Percentiles rank a stretch among this genome's conserved stretches.
These are phyloP conservation scores for Scaeva pyrastri DNA, from an alignment of 2,888 invertebrate species.

Conservation along the genomic window DNA sequence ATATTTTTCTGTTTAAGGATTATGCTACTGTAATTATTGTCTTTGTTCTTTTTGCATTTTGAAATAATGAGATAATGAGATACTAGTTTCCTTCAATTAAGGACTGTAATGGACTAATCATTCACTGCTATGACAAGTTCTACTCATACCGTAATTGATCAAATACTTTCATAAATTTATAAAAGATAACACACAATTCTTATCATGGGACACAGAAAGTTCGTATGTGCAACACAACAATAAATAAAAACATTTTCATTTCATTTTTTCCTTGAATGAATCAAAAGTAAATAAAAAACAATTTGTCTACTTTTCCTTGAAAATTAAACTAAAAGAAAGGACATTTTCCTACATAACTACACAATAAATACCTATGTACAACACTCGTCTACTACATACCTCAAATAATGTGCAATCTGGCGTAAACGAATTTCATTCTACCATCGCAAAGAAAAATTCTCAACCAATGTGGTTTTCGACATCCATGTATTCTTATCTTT, in stretches of 20 bases:
- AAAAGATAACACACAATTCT: too few relatives aligned
- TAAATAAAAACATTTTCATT: background rate
- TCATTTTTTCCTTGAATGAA: background rate
- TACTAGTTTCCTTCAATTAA: too few relatives aligned
- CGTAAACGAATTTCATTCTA: constrained; percentile 49
- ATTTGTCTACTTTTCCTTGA: too few relatives aligned
- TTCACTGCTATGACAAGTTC: too few relatives aligned
- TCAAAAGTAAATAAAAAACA: background rate
- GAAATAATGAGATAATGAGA: too few relatives aligned
- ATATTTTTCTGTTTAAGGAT: too few relatives aligned
- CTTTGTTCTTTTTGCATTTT: too few relatives aligned
- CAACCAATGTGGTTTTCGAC: constrained; percentile 41
- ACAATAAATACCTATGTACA: background rate
- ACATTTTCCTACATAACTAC: constrained; percentile 11
- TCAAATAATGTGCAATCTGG: constrained; percentile 40
- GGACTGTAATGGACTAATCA: too few relatives aligned
- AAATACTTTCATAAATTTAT: too few relatives aligned
- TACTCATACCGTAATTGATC: too few relatives aligned
- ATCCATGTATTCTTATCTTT: constrained; percentile 17
- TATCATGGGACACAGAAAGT: too few relatives aligned
- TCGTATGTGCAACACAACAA: background rate
- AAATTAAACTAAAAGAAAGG: background rate
- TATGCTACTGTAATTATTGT: too few relatives aligned
- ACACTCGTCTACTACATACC: background rate
- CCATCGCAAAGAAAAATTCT: constrained; percentile 44